Percentiles rank a stretch among this genome's conserved stretches.
Evolutionary conservation across 2,113 vertebrate genomes (phyloP).

Genomic region (Hippocampus abdominalis): DNA sequence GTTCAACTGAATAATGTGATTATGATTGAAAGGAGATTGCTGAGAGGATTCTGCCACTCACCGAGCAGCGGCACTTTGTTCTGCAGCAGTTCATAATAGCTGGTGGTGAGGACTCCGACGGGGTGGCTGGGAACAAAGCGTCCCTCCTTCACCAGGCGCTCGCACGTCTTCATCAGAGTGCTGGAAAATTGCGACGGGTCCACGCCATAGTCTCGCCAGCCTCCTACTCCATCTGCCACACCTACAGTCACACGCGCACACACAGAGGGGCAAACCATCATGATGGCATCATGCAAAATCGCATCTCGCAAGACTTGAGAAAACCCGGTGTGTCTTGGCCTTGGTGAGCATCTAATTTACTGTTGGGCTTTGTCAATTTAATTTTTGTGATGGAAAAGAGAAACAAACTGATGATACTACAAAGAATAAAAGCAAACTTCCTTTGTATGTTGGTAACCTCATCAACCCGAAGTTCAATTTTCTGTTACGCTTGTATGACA

Average conservation of each 20-base stretch:
- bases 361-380: no score
- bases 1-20: no score
- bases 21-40: no score
- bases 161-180: constrained; percentile 94
- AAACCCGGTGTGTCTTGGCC: background rate
- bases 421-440: background rate
- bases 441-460: no score
- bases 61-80: constrained; percentile 98
- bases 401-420: background rate
- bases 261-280: background rate
- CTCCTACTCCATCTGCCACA: constrained; percentile 95
- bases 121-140: constrained; percentile 91
- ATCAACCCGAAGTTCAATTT: background rate
- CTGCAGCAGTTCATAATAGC: constrained; percentile 95
- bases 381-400: no score
- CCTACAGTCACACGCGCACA: constrained; percentile 65
- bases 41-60: constrained; percentile 64
- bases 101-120: constrained; percentile 89
- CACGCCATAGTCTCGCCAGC: constrained; percentile 98
- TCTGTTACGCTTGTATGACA: background rate
- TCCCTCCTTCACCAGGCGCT: constrained; percentile 94
- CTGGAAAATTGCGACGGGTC: constrained; percentile 98
- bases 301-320: background rate
- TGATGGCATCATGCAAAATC: background rate
- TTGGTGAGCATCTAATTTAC: background rate